Conservation (phyloP, 2,888 invertebrate genomes). For the Diarsia mendica region DNA sequence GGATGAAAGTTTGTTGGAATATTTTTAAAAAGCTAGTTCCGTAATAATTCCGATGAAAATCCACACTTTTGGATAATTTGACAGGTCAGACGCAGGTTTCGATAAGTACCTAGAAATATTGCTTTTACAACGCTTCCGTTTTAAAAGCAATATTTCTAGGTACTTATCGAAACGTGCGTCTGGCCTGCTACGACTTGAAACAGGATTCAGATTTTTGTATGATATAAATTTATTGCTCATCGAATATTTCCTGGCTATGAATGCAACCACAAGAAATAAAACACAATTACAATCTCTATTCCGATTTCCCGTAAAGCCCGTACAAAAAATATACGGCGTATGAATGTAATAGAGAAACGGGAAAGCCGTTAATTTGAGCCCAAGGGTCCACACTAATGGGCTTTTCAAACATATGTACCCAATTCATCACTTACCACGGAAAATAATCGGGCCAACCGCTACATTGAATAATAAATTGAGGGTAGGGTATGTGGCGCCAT, state of each 20-base stretch:
- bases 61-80: too few relatives aligned
- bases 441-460: slow-evolving; percentile 55
- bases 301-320: background rate
- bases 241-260: background rate
- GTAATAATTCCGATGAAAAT: too few relatives aligned
- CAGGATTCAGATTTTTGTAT: too few relatives aligned
- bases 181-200: too few relatives aligned
- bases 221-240: too few relatives aligned
- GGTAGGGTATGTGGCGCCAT: slow-evolving; percentile 42
- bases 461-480: slow-evolving; percentile 54
- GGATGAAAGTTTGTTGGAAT: too few relatives aligned
- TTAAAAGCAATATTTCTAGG: too few relatives aligned
- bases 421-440: slow-evolving; percentile 61
- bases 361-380: slow-evolving; percentile 55
- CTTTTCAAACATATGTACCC: slow-evolving; percentile 60
- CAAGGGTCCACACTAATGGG: slow-evolving; percentile 57
- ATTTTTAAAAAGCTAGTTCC: too few relatives aligned
- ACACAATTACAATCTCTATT: background rate
- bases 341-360: slow-evolving; percentile 40
- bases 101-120: too few relatives aligned
- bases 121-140: too few relatives aligned
- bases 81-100: too few relatives aligned
- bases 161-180: too few relatives aligned
- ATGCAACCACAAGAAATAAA: background rate
- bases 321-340: slow-evolving; percentile 42